phyloP scores from a whole-genome alignment of 2,888 invertebrate genomes.

The Chirona hameri region DNA sequence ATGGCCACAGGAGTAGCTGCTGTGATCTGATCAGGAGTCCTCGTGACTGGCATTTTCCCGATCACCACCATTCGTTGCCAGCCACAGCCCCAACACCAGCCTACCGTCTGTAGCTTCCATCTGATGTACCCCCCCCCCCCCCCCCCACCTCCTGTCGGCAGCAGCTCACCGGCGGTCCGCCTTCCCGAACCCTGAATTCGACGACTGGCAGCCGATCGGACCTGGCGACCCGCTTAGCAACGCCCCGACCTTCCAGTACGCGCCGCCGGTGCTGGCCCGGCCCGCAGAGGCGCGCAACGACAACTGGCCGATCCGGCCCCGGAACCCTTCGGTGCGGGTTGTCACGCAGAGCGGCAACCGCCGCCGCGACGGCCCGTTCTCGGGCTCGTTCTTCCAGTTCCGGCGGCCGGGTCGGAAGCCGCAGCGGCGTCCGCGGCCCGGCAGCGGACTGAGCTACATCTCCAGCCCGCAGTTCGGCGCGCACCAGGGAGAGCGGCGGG shows the following conservation, averaged over 20 bases:
- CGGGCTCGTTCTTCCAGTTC: not conserved
- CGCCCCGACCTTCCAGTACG: conserved; percentile 22
- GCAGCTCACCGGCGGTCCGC: not conserved
- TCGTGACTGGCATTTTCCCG: not conserved
- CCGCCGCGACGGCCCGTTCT: not conserved
- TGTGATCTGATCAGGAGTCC: not conserved
- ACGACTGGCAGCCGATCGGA: conserved; percentile 27
- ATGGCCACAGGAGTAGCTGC: not conserved
- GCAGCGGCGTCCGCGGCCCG: not conserved
- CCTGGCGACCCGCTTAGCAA: not conserved
- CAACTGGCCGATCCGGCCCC: not conserved
- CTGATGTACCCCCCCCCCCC: no score
- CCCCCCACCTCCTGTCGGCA: not conserved
- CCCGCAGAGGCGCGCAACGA: not conserved
- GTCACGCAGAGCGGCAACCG: not conserved
- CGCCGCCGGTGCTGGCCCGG: conserved; percentile 3
- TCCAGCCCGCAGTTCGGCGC: not conserved
- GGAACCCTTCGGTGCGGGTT: conserved; percentile 7
- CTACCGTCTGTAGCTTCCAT: no score
- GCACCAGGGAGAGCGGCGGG: not conserved
- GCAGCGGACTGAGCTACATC: conserved; percentile 1
- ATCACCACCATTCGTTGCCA: no score
- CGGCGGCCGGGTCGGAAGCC: not conserved
- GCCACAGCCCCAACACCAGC: no score
- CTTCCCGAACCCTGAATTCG: not conserved